Conservation (phyloP, 2,888 invertebrate genomes). For the Dasypolia templi region DNA sequence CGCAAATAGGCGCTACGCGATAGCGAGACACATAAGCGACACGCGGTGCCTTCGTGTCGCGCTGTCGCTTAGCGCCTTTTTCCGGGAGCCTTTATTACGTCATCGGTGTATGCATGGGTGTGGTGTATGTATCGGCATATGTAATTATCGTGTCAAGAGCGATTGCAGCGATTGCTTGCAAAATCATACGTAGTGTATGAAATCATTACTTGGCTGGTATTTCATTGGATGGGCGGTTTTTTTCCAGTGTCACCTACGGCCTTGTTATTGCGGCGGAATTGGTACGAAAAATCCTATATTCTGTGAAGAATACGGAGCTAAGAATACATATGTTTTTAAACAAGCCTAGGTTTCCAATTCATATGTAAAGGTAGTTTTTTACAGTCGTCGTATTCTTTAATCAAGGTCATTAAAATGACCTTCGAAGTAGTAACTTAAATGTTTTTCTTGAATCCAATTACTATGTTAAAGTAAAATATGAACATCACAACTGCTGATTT, state of each 20-base stretch:
- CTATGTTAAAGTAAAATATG: constrained; percentile 2
- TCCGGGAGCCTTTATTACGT: too few species aligned
- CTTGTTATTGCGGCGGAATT: too few species aligned
- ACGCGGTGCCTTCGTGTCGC: too few species aligned
- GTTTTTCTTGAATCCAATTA: constrained; percentile 24
- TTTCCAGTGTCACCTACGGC: neutral
- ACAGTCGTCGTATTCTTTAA: neutral
- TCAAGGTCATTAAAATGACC: constrained; percentile 33
- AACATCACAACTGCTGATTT: neutral
- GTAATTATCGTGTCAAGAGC: constrained; percentile 45
- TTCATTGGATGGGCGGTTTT: constrained; percentile 5
- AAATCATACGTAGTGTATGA: constrained; percentile 32
- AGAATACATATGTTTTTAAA: too few species aligned
- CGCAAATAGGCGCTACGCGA: too few species aligned
- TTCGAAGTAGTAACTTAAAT: constrained; percentile 32
- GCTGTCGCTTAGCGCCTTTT: too few species aligned
- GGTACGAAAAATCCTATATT: neutral
- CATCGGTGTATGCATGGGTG: constrained; percentile 24
- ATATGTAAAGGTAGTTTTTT: constrained; percentile 1
- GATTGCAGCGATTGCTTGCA: constrained; percentile 45
- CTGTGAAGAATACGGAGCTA: neutral
- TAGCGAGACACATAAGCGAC: too few species aligned
- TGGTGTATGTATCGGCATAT: constrained; percentile 10
- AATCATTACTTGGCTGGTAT: constrained; percentile 24
- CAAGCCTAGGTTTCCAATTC: neutral